Percentiles rank a stretch among this genome's conserved stretches.
Conservation (phyloP, 2,113 vertebrate genomes). For the Poeciliopsis retropinna region DNA sequence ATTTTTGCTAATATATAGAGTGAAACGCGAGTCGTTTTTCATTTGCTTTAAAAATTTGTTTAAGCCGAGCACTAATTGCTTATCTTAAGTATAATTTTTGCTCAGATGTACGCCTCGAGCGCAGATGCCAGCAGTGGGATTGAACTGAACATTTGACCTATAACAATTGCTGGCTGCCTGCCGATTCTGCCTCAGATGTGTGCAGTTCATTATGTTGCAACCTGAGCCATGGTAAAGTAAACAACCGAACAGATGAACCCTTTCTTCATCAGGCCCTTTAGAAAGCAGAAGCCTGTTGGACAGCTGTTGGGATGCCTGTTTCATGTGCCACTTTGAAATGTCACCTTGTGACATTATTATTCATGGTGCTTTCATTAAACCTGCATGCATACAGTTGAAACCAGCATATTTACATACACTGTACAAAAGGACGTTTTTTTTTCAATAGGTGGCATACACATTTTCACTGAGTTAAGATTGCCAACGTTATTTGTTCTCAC, state of each 20-base stretch:
- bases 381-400: background rate
- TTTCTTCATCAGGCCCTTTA: constrained; percentile 22
- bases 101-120: background rate
- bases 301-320: constrained; percentile 12
- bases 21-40: background rate
- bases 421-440: too few species aligned
- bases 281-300: background rate
- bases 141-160: constrained; percentile 32
- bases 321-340: constrained; percentile 44
- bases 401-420: too few species aligned
- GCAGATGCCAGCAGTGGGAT: constrained; percentile 5
- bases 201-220: constrained; percentile 24
- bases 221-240: background rate
- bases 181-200: constrained; percentile 2
- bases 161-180: constrained; percentile 21
- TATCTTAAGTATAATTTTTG: background rate
- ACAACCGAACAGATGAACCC: constrained; percentile 11
- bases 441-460: background rate
- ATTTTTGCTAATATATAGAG: background rate
- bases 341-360: constrained; percentile 44
- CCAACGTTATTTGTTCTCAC: background rate
- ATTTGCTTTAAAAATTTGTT: background rate
- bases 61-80: background rate
- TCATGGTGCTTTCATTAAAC: constrained; percentile 39
- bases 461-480: background rate